Evolutionary conservation across 2,797 vertebrate species (phyloP), one percentile per base, ranked within the genome.

Genomic region (Pampus argenteus): DNA sequence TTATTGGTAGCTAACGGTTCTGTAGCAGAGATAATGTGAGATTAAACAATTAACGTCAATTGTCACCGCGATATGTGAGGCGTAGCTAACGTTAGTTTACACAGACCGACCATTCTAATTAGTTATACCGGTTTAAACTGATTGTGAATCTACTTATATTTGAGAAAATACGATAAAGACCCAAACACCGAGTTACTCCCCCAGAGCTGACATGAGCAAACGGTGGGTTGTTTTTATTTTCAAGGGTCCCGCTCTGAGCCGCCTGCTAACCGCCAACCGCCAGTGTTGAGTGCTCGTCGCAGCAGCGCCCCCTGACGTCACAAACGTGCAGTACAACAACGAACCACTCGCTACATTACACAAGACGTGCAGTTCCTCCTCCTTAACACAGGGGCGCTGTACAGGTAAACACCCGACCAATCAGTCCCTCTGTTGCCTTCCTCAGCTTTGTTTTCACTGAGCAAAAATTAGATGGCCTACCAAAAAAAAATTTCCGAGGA

Each of bases 161-260:
- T 6, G 9, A 28, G 3, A 0, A 57, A 67, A 40, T 1, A 20
- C 0, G 0, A 34, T 7, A 50, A 10, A 17, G 13, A 52, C 3
- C 1, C 2, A 1, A 18, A 29, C 5, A 5, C 2, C 0, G 1
- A 10, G 9, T 38, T 17, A 22, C 13, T 22, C 1, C 1, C 40
- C 0, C 2, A 2, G 11, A n/a, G 6, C 9, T 71, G 48, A 49
- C 58, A 56, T 17, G 4, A 38, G 3, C 31, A 31, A 15, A n/a
- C 48, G 3, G 18, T 3, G 18, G 7, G 31, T 1, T 74, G 63
- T 78, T 83, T 31, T 31, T 58, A 1, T 76, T 85, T 93, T 92
- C 74, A 90, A 92, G 79, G n/a, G 77, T 91, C 90, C 90, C 92
- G 92, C 92, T 89, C 55, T 23, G 3, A 66, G 0, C 22, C 22